Percentiles rank a stretch among this genome's conserved stretches.
Conservation (phyloP, 1,140 invertebrate species). For the Eueides isabella region DNA sequence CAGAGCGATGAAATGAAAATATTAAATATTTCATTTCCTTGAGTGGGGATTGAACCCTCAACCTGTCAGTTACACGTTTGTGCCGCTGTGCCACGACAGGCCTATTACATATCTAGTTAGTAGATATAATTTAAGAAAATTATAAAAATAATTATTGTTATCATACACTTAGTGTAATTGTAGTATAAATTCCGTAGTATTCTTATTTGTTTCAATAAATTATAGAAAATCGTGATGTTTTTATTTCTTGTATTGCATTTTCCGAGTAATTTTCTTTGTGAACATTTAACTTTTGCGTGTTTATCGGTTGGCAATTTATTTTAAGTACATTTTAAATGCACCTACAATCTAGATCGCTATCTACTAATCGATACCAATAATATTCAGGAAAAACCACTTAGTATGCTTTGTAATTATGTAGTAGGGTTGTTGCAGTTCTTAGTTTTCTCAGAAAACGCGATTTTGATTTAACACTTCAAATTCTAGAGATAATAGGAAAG, state of each 20-base stretch:
- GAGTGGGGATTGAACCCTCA: too few relatives aligned
- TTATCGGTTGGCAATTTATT: slow-evolving; percentile 21
- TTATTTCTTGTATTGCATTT: not conserved
- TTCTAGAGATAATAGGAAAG: too few relatives aligned
- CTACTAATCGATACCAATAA: slow-evolving; percentile 23
- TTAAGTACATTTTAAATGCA: slow-evolving; percentile 13
- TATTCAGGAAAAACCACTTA: slow-evolving; percentile 22
- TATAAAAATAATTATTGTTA: not conserved
- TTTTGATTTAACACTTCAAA: too few relatives aligned
- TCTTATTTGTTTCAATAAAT: not conserved
- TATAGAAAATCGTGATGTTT: not conserved
- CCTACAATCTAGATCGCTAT: slow-evolving; percentile 19
- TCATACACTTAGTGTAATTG: not conserved
- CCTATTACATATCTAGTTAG: too few relatives aligned
- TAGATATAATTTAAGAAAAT: too few relatives aligned
- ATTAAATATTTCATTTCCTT: too few relatives aligned
- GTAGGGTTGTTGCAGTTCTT: too few relatives aligned
- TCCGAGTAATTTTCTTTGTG: not conserved
- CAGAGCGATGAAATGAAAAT: too few relatives aligned
- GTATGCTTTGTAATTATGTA: not conserved
- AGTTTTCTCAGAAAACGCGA: too few relatives aligned
- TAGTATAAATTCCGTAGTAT: not conserved
- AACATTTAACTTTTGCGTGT: slow-evolving; percentile 16
- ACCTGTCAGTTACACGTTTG: too few relatives aligned
- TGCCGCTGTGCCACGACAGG: too few relatives aligned